Conservation (phyloP, 2,888 invertebrate genomes). For the Drosophila mayaguana region DNA sequence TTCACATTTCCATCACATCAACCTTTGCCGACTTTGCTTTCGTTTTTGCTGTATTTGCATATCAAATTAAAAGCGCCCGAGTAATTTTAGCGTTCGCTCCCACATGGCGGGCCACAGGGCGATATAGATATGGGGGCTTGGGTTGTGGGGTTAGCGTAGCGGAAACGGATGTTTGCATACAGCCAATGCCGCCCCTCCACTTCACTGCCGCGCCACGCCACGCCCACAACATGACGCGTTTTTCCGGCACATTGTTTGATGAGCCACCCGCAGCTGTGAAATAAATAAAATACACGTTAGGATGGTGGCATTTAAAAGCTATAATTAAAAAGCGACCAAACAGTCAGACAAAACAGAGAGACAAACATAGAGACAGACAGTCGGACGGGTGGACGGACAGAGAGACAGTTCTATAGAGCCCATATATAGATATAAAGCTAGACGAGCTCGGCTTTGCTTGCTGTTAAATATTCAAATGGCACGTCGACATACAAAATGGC, state of each 20-base stretch:
- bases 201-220: background rate
- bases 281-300: slow-evolving; percentile 81
- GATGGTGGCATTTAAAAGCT: slow-evolving; percentile 77
- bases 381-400: slow-evolving; percentile 24
- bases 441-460: slow-evolving; percentile 52
- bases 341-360: slow-evolving; percentile 44
- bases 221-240: slow-evolving; percentile 63
- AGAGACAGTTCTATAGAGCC: slow-evolving; percentile 33
- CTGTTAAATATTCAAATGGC: slow-evolving; percentile 76
- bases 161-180: slow-evolving; percentile 73
- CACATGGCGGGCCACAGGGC: slow-evolving; percentile 45
- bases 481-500: slow-evolving; percentile 74
- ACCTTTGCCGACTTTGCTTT: slow-evolving; percentile 76
- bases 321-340: slow-evolving; percentile 77
- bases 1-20: slow-evolving; percentile 79
- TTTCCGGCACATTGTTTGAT: slow-evolving; percentile 79
- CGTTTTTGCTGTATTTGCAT: slow-evolving; percentile 81
- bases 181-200: background rate
- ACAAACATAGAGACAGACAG: slow-evolving; percentile 14
- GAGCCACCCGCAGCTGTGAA: slow-evolving; percentile 79
- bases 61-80: slow-evolving; percentile 81
- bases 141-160: slow-evolving; percentile 21
- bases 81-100: slow-evolving; percentile 78
- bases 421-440: slow-evolving; percentile 43
- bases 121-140: slow-evolving; percentile 22